phyloP scores from a whole-genome alignment of 2,113 vertebrate genomes.

The Muntiacus reevesi region DNA sequence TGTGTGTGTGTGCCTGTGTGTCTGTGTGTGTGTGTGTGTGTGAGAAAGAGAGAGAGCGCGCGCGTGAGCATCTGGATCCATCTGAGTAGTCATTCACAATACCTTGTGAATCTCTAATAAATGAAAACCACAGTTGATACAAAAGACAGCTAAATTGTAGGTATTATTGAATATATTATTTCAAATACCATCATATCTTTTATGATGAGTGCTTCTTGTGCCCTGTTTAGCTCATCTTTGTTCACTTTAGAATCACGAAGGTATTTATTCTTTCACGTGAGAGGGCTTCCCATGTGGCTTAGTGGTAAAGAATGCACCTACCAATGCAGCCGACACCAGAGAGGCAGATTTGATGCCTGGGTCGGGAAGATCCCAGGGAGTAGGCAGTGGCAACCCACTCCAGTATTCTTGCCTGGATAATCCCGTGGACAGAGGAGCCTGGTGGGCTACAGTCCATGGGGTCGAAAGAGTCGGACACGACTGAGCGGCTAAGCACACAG shows the following conservation, averaged over 20 bases:
- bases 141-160: neutral
- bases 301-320: neutral
- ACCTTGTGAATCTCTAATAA: neutral
- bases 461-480: neutral
- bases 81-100: neutral
- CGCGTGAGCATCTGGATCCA: rapidly evolving
- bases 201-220: neutral
- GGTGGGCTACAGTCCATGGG: neutral
- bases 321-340: neutral
- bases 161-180: neutral
- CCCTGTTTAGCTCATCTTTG: neutral
- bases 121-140: neutral
- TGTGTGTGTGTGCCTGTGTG: neutral
- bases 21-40: neutral
- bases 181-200: neutral
- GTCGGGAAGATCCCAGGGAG: neutral
- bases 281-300: neutral
- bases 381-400: neutral
- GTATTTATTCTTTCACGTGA: neutral
- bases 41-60: neutral
- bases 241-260: neutral
- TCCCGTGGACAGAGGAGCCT: neutral
- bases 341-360: neutral
- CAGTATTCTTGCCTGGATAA: neutral
- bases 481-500: neutral